Conservation (phyloP, 1,140 invertebrate species). For the Pseudomyrmex dendroicus region DNA sequence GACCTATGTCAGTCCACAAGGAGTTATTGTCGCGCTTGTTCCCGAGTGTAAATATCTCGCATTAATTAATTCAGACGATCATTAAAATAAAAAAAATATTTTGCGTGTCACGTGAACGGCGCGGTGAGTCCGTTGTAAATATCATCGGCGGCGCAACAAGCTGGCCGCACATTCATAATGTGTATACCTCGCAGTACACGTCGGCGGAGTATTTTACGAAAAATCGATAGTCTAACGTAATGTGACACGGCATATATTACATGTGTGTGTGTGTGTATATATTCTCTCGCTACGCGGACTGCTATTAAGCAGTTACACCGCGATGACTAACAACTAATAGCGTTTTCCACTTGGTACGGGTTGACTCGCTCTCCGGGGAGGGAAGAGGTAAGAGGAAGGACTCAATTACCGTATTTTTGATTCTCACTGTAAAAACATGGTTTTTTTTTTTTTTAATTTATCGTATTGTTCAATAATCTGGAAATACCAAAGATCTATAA, state of each 20-base stretch:
- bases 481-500: no score
- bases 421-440: no score
- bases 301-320: not conserved
- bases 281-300: no score
- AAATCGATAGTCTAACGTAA: slow-evolving; percentile 43
- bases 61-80: not conserved
- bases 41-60: not conserved
- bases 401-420: no score
- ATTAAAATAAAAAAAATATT: slow-evolving; percentile 23
- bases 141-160: slow-evolving; percentile 24
- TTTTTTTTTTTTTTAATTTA: no score
- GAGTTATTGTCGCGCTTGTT: not conserved
- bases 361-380: no score
- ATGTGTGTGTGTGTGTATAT: not conserved
- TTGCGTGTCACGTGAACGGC: not conserved
- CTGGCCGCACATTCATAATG: slow-evolving; percentile 32
- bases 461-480: no score
- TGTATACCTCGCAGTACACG: slow-evolving; percentile 5
- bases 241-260: not conserved
- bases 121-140: not conserved
- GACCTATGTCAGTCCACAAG: no score
- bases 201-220: slow-evolving; percentile 10
- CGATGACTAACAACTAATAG: no score
- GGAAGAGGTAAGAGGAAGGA: no score
- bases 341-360: no score